These are phyloP conservation scores for Myotis vivesi DNA, from an alignment of 2,797 vertebrate genomes.

Conservation along the genomic window DNA sequence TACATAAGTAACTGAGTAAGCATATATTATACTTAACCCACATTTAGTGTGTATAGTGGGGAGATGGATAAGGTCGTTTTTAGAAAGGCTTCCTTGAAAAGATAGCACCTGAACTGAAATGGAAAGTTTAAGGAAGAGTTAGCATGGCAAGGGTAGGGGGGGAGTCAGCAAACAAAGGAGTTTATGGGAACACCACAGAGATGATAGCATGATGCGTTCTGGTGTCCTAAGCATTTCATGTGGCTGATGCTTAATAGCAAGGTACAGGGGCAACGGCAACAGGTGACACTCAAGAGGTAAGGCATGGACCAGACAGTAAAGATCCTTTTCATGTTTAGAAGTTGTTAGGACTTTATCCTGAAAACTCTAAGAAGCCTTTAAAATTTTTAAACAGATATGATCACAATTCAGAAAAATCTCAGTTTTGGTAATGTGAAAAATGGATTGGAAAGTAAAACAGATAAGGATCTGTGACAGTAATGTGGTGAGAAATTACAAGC, in stretches of 20 bases:
- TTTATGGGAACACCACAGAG: background rate
- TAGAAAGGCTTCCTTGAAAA: slow-evolving; percentile 23
- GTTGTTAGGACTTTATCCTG: background rate
- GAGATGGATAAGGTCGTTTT: background rate
- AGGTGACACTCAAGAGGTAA: background rate
- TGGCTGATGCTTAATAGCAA: background rate
- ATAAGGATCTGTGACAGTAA: background rate
- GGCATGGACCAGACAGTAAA: background rate
- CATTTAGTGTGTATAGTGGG: background rate
- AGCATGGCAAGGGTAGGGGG: background rate
- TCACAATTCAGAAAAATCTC: slow-evolving; percentile 27
- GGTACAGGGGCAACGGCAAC: background rate
- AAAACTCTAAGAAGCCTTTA: slow-evolving; percentile 7
- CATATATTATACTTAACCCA: background rate
- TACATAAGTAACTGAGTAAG: background rate
- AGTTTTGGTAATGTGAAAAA: slow-evolving; percentile 16
- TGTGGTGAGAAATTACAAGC: background rate
- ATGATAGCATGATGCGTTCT: background rate
- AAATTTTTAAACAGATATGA: background rate
- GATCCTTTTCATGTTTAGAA: background rate
- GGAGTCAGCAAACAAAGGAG: background rate
- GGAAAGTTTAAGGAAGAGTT: background rate
- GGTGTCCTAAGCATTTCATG: background rate
- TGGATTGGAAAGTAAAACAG: background rate
- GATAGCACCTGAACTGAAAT: background rate